phyloP scores from a whole-genome alignment of 1,140 invertebrate species.

The Caenorhabditis inopinata region DNA sequence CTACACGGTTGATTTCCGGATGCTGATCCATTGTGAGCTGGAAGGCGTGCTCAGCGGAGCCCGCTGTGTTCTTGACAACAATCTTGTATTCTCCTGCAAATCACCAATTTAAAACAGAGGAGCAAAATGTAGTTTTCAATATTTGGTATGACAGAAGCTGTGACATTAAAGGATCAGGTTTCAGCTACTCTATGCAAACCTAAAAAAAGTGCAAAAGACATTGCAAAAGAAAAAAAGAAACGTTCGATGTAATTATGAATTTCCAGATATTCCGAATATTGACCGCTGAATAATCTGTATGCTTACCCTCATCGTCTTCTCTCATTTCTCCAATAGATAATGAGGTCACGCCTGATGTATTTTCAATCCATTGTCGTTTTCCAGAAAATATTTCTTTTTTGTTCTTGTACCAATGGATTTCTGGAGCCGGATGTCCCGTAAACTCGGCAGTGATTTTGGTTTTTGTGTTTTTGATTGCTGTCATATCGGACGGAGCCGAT shows the following conservation, averaged over 20 bases:
- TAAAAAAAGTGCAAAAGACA: no score
- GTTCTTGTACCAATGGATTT: conserved; percentile 45
- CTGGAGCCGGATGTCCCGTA: conserved; percentile 41
- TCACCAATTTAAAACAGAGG: not conserved
- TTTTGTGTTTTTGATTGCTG: conserved; percentile 34
- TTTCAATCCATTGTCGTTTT: conserved; percentile 45
- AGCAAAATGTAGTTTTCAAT: not conserved
- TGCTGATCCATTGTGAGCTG: conserved; percentile 40
- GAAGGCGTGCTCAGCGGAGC: conserved; percentile 21
- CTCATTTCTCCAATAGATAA: conserved; percentile 44
- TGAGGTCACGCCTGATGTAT: not conserved
- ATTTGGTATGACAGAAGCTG: not conserved
- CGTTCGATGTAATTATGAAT: no score
- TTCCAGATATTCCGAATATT: conserved; percentile 8
- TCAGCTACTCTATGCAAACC: not conserved
- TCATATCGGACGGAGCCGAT: not conserved
- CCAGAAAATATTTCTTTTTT: conserved; percentile 44
- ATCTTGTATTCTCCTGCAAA: conserved; percentile 31
- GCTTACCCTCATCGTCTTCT: conserved; percentile 44
- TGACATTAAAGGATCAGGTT: not conserved
- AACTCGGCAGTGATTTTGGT: conserved; percentile 37
- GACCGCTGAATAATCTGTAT: no score
- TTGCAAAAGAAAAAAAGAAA: no score
- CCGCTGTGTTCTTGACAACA: conserved; percentile 31
- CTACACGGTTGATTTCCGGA: conserved; percentile 39